phyloP scores from a whole-genome alignment of 2,888 invertebrate species.

The Erebia aethiops region DNA sequence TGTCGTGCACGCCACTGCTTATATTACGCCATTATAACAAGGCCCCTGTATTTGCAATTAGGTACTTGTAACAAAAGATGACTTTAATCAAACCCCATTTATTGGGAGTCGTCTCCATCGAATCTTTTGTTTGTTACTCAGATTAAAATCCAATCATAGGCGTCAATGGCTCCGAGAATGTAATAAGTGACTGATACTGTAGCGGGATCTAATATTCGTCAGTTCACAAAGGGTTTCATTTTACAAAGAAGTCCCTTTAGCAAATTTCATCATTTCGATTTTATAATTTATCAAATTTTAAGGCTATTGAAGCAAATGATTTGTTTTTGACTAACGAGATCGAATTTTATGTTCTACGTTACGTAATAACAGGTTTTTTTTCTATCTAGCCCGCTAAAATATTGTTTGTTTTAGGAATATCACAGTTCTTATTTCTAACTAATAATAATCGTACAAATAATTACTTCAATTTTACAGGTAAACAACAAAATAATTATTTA shows the following conservation, averaged over 20 bases:
- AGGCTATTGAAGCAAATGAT: neutral
- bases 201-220: constrained; percentile 19
- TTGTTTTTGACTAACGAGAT: neutral
- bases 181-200: constrained; percentile 23
- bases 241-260: constrained; percentile 6
- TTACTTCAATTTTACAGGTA: no score
- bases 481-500: neutral
- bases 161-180: constrained; percentile 19
- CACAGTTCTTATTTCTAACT: no score
- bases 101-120: neutral
- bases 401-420: neutral
- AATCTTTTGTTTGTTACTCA: constrained; percentile 14
- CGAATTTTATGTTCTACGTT: neutral
- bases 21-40: no score
- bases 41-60: neutral
- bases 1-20: no score
- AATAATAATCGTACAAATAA: no score
- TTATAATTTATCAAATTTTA: neutral
- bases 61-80: neutral
- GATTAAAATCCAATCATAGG: constrained; percentile 26
- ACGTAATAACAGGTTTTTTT: no score
- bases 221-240: constrained; percentile 14
- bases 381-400: neutral
- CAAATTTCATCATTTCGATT: constrained; percentile 1
- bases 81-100: neutral